Evolutionary conservation across 2,888 invertebrate genomes (phyloP), one percentile per base, ranked within the genome.

Genomic region (Polydrusus pterygomalis): DNA sequence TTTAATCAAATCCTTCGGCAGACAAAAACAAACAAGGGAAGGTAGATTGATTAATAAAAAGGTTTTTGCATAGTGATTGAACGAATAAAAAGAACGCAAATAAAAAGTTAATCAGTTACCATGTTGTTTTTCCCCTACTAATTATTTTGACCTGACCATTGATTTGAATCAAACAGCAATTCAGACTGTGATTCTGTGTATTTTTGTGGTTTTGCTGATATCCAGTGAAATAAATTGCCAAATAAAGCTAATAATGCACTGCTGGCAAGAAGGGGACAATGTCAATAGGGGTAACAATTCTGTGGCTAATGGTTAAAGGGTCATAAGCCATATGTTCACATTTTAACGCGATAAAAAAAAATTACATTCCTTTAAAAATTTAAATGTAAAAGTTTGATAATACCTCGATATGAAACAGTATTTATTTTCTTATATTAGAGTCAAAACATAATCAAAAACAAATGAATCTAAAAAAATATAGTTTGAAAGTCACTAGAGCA

Each of bases 141-240:
- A 54, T 54, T 51, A 30, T 54, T 54, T 54, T 25, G 30, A 54
- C 30, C 25, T 25, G 25, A n/a, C 54, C 54, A n/a, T 7, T 54
- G 54, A 54, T 58, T 60, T 60, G 65, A 65, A 75, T 70, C 54
- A 58, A 74, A 62, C 49, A 49, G 54, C 15, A 74, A 74, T 69
- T 63, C 45, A 74, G 43, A 58, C 18, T 65, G 49, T 34, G 20
- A 34, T 34, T 65, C 34, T 63, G 56, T 47, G 43, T 65, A n/a
- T 65, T 72, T 72, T 58, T 45, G 65, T 64, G 65, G 72, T 51
- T 51, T 51, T 20, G 10, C 10, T 13, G 51, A 51, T 11, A 51
- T 10, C 2, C 11, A 7, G 11, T 20, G 18, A 51, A 51, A 20
- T 51, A 20, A 20, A 51, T 51, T 51, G 17, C 47, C 47, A 17